Evolutionary conservation across 2,888 invertebrate species (phyloP).

Genomic region (Tenthredo distinguenda): DNA sequence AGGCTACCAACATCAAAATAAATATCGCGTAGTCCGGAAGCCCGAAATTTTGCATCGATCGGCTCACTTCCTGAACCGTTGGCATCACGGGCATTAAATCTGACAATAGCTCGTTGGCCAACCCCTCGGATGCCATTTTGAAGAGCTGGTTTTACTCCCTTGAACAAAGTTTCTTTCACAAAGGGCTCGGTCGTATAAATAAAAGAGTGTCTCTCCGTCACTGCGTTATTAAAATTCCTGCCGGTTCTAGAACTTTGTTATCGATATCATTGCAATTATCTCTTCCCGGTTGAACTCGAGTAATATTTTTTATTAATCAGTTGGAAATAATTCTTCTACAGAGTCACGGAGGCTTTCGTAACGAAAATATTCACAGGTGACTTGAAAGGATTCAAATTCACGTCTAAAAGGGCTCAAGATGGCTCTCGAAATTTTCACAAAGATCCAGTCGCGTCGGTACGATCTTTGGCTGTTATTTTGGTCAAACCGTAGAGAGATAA

Average conservation of each 20-base stretch:
- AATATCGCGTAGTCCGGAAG: slow-evolving; percentile 90
- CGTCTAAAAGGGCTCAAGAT: neutral
- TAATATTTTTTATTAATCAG: neutral
- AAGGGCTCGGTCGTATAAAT: slow-evolving; percentile 12
- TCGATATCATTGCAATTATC: slow-evolving; percentile 15
- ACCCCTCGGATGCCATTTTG: slow-evolving; percentile 66
- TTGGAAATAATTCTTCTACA: neutral
- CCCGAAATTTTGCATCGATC: slow-evolving; percentile 83
- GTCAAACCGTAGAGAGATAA: neutral
- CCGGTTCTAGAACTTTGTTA: neutral
- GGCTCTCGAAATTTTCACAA: neutral
- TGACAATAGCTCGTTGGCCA: slow-evolving; percentile 60
- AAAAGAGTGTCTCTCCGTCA: slow-evolving; percentile 12
- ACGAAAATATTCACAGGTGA: neutral
- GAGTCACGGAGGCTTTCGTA: neutral
- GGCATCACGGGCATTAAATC: slow-evolving; percentile 65
- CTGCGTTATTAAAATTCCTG: neutral
- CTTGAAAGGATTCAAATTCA: neutral
- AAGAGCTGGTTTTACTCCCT: slow-evolving; percentile 60
- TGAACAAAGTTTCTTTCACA: slow-evolving; percentile 14
- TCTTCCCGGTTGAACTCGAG: neutral
- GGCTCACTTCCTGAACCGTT: slow-evolving; percentile 79
- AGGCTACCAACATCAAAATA: slow-evolving; percentile 86
- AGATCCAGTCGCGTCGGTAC: neutral
- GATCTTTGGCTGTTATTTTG: neutral